These are phyloP conservation scores for Solenopsis invicta DNA, from an alignment of 1,140 invertebrate genomes.

Conservation along the genomic window DNA sequence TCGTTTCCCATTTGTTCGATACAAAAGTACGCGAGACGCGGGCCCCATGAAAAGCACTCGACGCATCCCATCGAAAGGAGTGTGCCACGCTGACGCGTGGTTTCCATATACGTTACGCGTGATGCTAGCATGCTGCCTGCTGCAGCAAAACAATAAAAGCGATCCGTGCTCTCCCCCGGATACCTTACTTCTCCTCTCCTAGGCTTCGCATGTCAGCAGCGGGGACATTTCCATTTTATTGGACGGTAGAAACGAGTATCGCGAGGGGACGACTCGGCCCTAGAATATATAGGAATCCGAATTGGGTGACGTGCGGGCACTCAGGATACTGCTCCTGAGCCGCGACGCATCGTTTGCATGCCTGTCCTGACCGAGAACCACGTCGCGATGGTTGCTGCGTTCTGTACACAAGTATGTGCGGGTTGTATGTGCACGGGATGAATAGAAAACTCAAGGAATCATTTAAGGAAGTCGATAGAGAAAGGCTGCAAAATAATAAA, in stretches of 20 bases:
- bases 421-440: background rate
- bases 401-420: background rate
- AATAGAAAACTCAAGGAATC: background rate
- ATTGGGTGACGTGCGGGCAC: constrained; percentile 81
- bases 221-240: constrained; percentile 86
- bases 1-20: constrained; percentile 16
- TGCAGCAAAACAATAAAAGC: constrained; percentile 80
- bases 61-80: constrained; percentile 69
- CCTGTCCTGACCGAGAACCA: constrained; percentile 56
- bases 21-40: constrained; percentile 43
- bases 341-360: constrained; percentile 77
- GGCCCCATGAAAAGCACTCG: constrained; percentile 62
- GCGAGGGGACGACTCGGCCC: constrained; percentile 68
- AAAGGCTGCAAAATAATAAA: background rate
- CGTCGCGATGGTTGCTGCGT: background rate
- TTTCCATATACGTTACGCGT: constrained; percentile 73
- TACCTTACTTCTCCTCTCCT: constrained; percentile 66
- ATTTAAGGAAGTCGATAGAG: background rate
- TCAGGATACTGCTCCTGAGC: constrained; percentile 56
- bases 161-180: constrained; percentile 32
- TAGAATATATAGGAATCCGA: constrained; percentile 78
- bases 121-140: constrained; percentile 78
- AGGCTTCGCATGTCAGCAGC: constrained; percentile 70
- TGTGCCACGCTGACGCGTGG: constrained; percentile 58
- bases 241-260: constrained; percentile 80